These are phyloP conservation scores for Caenorhabditis inopinata DNA, from an alignment of 1,140 invertebrate genomes.

Conservation along the genomic window DNA sequence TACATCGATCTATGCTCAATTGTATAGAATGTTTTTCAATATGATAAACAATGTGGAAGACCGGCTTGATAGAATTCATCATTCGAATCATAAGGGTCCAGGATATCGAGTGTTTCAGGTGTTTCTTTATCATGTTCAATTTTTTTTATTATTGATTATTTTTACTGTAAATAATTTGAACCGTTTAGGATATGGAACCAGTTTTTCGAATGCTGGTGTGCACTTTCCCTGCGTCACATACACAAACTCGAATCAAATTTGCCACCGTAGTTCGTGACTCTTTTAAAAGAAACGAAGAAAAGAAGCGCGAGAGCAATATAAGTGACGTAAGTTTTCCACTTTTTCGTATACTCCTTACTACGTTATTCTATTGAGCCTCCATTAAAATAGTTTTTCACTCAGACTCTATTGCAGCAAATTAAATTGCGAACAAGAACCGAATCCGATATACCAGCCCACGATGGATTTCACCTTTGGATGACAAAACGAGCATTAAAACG, in stretches of 20 bases:
- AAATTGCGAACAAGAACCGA: constrained; percentile 32
- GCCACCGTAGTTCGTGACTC: constrained; percentile 12
- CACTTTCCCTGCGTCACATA: constrained; percentile 25
- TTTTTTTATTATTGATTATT: too few relatives aligned
- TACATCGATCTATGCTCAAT: constrained; percentile 38
- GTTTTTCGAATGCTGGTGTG: constrained; percentile 4
- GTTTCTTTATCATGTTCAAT: neutral
- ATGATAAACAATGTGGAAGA: constrained; percentile 26
- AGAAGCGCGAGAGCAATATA: constrained; percentile 11
- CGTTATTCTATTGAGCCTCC: neutral
- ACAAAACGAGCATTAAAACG: neutral
- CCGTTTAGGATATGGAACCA: neutral
- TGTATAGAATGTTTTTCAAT: constrained; percentile 34
- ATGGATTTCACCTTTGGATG: constrained; percentile 20
- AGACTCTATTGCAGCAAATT: constrained; percentile 5
- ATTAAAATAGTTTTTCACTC: neutral
- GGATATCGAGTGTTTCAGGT: constrained; percentile 42
- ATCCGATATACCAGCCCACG: constrained; percentile 22
- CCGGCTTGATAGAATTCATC: constrained; percentile 28
- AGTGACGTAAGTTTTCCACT: constrained; percentile 15
- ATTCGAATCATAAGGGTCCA: neutral
- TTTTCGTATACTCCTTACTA: neutral
- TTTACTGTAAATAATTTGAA: neutral
- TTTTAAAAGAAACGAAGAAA: neutral
- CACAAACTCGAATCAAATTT: constrained; percentile 31